phyloP scores from a whole-genome alignment of 2,113 vertebrate genomes.

The Austrofundulus limnaeus region DNA sequence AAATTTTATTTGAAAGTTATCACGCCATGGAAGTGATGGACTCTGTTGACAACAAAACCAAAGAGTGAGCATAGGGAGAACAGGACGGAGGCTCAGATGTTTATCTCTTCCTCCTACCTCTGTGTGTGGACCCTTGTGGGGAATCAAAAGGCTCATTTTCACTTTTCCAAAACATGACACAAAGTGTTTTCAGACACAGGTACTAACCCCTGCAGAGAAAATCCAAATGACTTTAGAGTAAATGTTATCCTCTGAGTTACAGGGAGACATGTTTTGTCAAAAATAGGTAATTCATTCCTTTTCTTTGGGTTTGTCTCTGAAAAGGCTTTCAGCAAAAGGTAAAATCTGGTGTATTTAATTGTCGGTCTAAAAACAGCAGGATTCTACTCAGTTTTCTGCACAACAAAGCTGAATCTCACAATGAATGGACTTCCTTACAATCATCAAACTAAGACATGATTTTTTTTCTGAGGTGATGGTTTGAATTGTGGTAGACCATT shows the following conservation, averaged over 20 bases:
- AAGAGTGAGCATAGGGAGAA: conserved; percentile 15
- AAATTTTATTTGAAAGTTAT: conserved; percentile 77
- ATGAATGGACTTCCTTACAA: conserved; percentile 22
- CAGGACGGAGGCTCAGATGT: conserved; percentile 17
- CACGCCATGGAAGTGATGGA: conserved; percentile 60
- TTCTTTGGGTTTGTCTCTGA: conserved; percentile 17
- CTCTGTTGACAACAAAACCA: conserved; percentile 63
- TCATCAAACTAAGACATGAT: conserved; percentile 15
- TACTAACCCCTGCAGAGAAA: conserved; percentile 41
- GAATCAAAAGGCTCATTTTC: conserved; percentile 47
- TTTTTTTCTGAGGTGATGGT: conserved; percentile 2
- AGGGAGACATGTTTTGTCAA: conserved; percentile 23
- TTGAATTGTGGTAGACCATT: conserved; percentile 7
- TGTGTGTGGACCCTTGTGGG: neutral
- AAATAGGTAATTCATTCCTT: conserved; percentile 46
- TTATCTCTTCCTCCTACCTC: conserved; percentile 37
- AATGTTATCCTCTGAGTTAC: conserved; percentile 42
- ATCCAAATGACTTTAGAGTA: conserved; percentile 59
- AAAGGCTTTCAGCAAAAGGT: conserved; percentile 24
- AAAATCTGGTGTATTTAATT: conserved; percentile 34
- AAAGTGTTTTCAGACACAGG: conserved; percentile 31
- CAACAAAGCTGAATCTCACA: conserved; percentile 17
- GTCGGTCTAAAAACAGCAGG: conserved; percentile 23
- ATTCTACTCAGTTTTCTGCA: neutral
- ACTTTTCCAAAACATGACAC: conserved; percentile 28